Conservation (phyloP, 2,888 invertebrate genomes). For the Orthonychiurus folsomi region DNA sequence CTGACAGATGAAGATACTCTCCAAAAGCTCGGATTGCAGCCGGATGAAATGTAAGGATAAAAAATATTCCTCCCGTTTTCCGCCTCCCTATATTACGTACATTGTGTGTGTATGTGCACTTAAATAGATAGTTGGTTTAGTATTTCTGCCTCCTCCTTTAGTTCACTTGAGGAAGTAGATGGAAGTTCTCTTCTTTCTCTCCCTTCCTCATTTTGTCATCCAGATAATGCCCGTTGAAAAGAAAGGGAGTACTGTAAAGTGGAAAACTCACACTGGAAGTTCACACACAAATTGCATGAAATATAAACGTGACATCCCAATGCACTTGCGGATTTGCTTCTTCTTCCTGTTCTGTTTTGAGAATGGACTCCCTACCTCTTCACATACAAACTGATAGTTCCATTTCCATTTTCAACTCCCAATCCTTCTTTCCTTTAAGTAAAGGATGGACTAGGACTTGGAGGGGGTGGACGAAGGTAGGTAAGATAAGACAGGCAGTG, state of each 20-base stretch:
- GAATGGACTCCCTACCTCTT: slow-evolving; percentile 2
- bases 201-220: slow-evolving; percentile 7
- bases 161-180: no score
- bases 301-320: slow-evolving; percentile 25
- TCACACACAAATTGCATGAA: slow-evolving; percentile 18
- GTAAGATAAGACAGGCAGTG: slow-evolving; percentile 5
- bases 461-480: background rate
- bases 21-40: no score
- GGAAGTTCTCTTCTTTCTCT: slow-evolving; percentile 8
- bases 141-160: no score
- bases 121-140: no score
- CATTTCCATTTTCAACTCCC: background rate
- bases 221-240: slow-evolving; percentile 15
- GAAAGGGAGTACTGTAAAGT: slow-evolving; percentile 8
- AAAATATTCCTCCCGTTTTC: no score
- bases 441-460: background rate
- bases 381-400: slow-evolving; percentile 7
- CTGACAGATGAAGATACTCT: no score
- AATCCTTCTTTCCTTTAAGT: background rate
- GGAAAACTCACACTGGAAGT: slow-evolving; percentile 9
- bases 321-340: slow-evolving; percentile 26
- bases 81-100: no score
- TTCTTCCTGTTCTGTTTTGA: slow-evolving; percentile 1
- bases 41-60: no score
- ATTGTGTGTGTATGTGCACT: no score